These are phyloP conservation scores for Andrena cerasifolii DNA, from an alignment of 1,140 invertebrate genomes.

Conservation along the genomic window DNA sequence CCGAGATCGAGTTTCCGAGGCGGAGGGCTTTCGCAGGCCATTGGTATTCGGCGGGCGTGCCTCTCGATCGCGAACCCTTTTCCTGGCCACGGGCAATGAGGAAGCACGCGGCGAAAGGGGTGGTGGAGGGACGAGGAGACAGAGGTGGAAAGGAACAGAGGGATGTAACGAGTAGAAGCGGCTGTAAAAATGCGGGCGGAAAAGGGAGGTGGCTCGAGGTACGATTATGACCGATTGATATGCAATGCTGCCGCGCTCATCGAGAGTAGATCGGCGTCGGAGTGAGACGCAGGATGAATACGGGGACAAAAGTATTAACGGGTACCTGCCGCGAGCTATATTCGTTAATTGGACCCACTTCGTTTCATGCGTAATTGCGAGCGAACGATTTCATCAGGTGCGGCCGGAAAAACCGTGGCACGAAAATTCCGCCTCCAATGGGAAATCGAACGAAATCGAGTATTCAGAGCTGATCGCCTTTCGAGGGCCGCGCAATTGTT, in stretches of 20 bases:
- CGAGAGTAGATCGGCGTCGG: slow-evolving; percentile 26
- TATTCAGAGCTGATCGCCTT: not conserved
- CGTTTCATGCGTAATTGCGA: slow-evolving; percentile 10
- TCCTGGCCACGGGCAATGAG: slow-evolving; percentile 43
- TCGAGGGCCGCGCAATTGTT: not conserved
- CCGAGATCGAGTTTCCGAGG: slow-evolving; percentile 27
- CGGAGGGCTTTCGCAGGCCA: slow-evolving; percentile 25
- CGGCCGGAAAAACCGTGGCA: not conserved
- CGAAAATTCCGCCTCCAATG: not conserved
- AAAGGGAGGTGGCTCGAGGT: slow-evolving; percentile 13
- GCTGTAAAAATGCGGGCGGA: too few species aligned
- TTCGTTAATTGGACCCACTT: slow-evolving; percentile 10
- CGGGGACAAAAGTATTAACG: slow-evolving; percentile 36
- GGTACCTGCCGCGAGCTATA: not conserved
- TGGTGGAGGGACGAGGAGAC: slow-evolving; percentile 1
- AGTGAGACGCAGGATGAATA: slow-evolving; percentile 42
- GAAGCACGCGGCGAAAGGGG: not conserved
- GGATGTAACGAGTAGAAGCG: slow-evolving; percentile 21
- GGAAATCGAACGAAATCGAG: not conserved
- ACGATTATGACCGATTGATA: slow-evolving; percentile 66
- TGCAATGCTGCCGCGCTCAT: slow-evolving; percentile 41
- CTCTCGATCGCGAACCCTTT: slow-evolving; percentile 60
- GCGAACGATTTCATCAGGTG: not conserved
- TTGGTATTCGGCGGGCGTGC: slow-evolving; percentile 62
- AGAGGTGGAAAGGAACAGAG: slow-evolving; percentile 5